Evolutionary conservation across 2,797 vertebrate species (phyloP).

Genomic region (Morelia viridis): DNA sequence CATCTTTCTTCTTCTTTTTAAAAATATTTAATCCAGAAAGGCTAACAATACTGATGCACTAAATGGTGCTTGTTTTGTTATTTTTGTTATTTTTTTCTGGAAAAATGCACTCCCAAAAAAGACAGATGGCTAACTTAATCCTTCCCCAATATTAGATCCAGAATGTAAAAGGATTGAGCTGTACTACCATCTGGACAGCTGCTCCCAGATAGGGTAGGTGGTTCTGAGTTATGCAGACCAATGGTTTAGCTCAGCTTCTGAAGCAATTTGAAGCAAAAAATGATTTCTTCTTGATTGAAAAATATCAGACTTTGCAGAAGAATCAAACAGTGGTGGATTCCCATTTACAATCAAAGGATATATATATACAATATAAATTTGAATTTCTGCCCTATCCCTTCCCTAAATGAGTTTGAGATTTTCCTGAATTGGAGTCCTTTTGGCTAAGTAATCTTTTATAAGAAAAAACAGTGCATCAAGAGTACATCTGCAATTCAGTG

Average conservation of each 20-base stretch:
- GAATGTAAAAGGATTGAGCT: neutral
- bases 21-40: too few relatives aligned
- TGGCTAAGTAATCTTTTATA: conserved; percentile 44
- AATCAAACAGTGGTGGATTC: conserved; percentile 21
- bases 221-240: too few relatives aligned
- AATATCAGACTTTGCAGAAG: conserved; percentile 14
- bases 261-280: neutral
- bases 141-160: neutral
- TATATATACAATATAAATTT: neutral
- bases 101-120: neutral
- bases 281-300: neutral
- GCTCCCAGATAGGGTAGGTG: neutral
- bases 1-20: too few relatives aligned
- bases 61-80: neutral
- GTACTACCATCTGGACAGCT: neutral
- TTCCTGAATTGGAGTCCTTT: neutral
- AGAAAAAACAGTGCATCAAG: conserved; percentile 21
- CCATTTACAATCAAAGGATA: conserved; percentile 46
- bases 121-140: neutral
- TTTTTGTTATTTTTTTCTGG: neutral
- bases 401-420: neutral
- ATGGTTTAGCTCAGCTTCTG: neutral
- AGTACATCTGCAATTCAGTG: conserved; percentile 5
- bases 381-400: conserved; percentile 25
- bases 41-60: neutral